Evolutionary conservation across 2,797 vertebrate genomes (phyloP).

Genomic region (Sebastes itinus): DNA sequence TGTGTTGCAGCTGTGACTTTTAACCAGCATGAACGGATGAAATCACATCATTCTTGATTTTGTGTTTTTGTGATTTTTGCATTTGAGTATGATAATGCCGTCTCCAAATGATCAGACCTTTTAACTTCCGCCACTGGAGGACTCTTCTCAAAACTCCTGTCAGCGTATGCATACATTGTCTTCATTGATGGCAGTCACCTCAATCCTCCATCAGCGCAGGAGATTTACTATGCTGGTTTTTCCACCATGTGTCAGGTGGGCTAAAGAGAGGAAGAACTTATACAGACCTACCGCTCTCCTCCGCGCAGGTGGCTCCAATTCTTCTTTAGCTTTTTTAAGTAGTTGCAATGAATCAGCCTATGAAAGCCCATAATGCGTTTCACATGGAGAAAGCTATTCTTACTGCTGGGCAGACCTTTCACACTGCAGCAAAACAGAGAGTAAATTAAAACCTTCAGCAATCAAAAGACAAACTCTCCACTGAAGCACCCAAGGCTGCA

Average conservation of each 20-base stretch:
- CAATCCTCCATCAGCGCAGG: not conserved
- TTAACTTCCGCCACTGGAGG: not conserved
- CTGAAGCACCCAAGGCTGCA: not conserved
- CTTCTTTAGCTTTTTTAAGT: constrained; percentile 33
- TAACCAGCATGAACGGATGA: not conserved
- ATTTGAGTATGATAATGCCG: not conserved
- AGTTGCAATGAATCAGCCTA: constrained; percentile 40
- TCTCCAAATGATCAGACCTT: not conserved
- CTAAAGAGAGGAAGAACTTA: constrained; percentile 22
- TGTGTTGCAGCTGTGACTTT: constrained; percentile 1
- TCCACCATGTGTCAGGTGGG: constrained; percentile 25
- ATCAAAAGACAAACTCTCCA: not conserved
- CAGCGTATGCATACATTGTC: not conserved
- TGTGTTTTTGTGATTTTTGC: not conserved
- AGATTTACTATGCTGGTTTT: constrained; percentile 41
- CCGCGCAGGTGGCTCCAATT: constrained; percentile 59
- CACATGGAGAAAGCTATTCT: constrained; percentile 34
- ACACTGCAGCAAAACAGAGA: constrained; percentile 1
- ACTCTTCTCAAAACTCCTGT: not conserved
- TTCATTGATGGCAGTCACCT: constrained; percentile 14
- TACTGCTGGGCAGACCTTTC: constrained; percentile 5
- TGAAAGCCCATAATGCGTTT: constrained; percentile 54
- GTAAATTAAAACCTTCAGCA: not conserved
- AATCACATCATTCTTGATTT: not conserved
- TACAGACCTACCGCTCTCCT: constrained; percentile 7